Percentiles rank a stretch among this genome's conserved stretches.
phyloP scores from a whole-genome alignment of 2,888 invertebrate species.

The Drosophila subsilvestris region DNA sequence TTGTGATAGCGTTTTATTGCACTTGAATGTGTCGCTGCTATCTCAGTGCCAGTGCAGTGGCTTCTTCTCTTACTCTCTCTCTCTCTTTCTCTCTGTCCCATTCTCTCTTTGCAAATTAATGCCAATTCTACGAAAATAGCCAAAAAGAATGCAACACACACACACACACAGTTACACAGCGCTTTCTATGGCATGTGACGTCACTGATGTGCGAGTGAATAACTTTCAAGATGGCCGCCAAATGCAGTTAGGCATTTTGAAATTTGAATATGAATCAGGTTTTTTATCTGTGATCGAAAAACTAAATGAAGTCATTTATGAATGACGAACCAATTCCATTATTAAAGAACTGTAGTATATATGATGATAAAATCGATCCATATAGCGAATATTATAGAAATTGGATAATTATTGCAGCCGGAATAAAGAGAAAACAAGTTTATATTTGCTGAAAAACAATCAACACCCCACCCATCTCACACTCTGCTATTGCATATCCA shows the following conservation, averaged over 20 bases:
- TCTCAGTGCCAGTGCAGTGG: conserved; percentile 1
- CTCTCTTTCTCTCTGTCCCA: conserved; percentile 52
- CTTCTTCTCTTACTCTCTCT: conserved; percentile 29
- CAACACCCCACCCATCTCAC: neutral
- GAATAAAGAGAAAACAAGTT: too few relatives aligned
- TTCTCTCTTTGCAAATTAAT: conserved; percentile 64
- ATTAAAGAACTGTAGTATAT: too few relatives aligned
- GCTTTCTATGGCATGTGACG: conserved; percentile 56
- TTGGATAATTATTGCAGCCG: too few relatives aligned
- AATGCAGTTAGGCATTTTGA: conserved; percentile 32
- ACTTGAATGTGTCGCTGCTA: conserved; percentile 20
- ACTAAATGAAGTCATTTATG: neutral
- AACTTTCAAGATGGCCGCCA: conserved; percentile 60
- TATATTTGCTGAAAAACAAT: neutral
- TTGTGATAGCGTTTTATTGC: conserved; percentile 25
- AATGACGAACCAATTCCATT: neutral
- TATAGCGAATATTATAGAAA: too few relatives aligned
- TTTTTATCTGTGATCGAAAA: neutral
- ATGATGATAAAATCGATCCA: too few relatives aligned
- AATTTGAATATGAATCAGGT: conserved; percentile 1
- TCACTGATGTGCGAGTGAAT: conserved; percentile 52
- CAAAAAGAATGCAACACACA: conserved; percentile 46
- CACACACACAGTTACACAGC: conserved; percentile 31
- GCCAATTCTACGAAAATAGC: conserved; percentile 70
- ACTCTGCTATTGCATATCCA: neutral